Evolutionary conservation across 2,113 vertebrate species (phyloP).

Genomic region (Cavia aperea): DNA sequence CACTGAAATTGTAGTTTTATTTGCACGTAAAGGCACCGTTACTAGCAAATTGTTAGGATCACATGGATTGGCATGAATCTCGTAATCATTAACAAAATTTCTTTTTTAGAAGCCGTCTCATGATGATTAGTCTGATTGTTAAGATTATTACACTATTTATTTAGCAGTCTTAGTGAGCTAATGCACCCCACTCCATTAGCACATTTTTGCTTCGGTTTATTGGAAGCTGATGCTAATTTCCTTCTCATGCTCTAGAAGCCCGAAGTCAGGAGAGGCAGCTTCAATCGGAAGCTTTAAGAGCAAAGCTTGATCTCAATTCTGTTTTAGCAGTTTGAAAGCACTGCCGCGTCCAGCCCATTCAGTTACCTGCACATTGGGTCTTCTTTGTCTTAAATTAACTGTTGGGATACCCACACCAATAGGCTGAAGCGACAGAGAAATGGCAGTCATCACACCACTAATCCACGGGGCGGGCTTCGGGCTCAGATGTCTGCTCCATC

Average conservation of each 20-base stretch:
- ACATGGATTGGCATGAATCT: constrained; percentile 9
- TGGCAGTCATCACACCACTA: constrained; percentile 62
- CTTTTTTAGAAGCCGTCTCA: background rate
- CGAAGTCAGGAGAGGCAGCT: constrained; percentile 65
- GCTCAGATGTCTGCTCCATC: background rate
- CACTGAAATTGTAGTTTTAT: background rate
- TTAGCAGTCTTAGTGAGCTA: constrained; percentile 72
- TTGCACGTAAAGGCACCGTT: constrained; percentile 32
- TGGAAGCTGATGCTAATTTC: constrained; percentile 64
- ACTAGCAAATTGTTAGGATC: constrained; percentile 19
- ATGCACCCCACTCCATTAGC: constrained; percentile 60
- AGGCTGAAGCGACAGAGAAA: constrained; percentile 82
- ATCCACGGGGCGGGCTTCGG: background rate
- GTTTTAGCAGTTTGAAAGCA: constrained; percentile 69
- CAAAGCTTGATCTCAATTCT: constrained; percentile 70
- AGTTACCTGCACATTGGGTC: constrained; percentile 82
- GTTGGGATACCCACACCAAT: constrained; percentile 84
- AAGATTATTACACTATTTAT: constrained; percentile 40
- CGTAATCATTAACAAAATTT: constrained; percentile 3
- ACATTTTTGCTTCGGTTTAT: constrained; percentile 65
- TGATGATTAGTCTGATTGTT: constrained; percentile 42
- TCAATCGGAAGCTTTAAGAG: constrained; percentile 60
- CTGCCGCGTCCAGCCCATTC: constrained; percentile 60
- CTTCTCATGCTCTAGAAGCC: constrained; percentile 77
- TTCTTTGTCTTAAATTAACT: constrained; percentile 82